Evolutionary conservation across 2,113 vertebrate species (phyloP).

Genomic region (Zeus faber): DNA sequence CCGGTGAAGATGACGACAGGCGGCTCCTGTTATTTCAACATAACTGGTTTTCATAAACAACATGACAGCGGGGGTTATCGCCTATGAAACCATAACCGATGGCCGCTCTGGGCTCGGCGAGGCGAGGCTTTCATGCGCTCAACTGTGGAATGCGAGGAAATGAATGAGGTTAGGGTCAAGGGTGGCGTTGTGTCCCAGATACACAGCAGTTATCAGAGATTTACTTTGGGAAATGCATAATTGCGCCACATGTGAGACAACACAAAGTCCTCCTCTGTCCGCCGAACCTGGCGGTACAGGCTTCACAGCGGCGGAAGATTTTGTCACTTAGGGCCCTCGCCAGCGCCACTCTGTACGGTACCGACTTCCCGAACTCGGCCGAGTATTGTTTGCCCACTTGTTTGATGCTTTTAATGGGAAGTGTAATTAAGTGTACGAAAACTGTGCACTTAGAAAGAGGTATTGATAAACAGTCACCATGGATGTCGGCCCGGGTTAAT

Average conservation of each 20-base stretch:
- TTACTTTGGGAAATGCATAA: constrained; percentile 37
- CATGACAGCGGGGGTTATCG: constrained; percentile 6
- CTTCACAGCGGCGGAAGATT: background rate
- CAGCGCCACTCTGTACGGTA: too few species aligned
- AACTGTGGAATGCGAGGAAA: constrained; percentile 49
- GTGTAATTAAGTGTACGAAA: constrained; percentile 65
- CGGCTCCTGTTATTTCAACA: constrained; percentile 7
- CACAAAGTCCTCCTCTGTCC: constrained; percentile 39
- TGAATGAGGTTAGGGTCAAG: constrained; percentile 50
- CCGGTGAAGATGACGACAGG: background rate
- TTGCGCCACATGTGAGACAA: constrained; percentile 13
- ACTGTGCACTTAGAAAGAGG: constrained; percentile 58
- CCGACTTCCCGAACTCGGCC: constrained; percentile 38
- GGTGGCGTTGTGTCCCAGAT: constrained; percentile 53
- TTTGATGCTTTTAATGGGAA: constrained; percentile 62
- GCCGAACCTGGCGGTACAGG: too few species aligned
- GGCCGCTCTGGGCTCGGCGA: constrained; percentile 12
- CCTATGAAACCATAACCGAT: constrained; percentile 15
- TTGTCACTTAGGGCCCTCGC: constrained; percentile 23
- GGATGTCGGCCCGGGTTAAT: constrained; percentile 63
- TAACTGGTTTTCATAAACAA: constrained; percentile 24
- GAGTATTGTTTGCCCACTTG: constrained; percentile 43
- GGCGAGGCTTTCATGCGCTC: constrained; percentile 13
- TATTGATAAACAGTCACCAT: constrained; percentile 68
- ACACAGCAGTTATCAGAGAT: constrained; percentile 49